phyloP scores from a whole-genome alignment of 1,140 invertebrate genomes.

The Myzus persicae region DNA sequence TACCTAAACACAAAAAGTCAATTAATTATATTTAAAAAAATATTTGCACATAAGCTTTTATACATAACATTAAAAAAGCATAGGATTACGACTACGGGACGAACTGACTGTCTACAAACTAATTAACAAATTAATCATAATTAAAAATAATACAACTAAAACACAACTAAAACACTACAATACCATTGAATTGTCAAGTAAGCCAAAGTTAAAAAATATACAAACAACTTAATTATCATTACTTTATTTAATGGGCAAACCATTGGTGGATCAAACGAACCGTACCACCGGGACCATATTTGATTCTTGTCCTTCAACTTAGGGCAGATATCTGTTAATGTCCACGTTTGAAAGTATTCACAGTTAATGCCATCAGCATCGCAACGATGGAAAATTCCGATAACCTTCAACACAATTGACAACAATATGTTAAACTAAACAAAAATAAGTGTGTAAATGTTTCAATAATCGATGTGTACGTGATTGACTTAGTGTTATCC shows the following conservation, averaged over 20 bases:
- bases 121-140: no score
- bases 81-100: no score
- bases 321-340: background rate
- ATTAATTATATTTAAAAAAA: background rate
- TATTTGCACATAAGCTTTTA: background rate
- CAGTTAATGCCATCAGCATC: conserved; percentile 32
- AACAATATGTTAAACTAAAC: background rate
- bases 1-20: background rate
- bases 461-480: background rate
- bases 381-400: conserved; percentile 25
- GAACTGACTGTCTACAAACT: no score
- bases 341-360: conserved; percentile 54
- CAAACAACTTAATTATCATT: background rate
- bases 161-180: no score
- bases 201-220: no score
- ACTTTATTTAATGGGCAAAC: conserved; percentile 47
- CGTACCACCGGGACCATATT: conserved; percentile 21
- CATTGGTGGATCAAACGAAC: conserved; percentile 16
- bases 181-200: no score
- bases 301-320: conserved; percentile 15
- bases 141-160: no score
- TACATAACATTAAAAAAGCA: no score
- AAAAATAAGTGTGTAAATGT: background rate
- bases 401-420: background rate
- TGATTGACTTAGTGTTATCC: no score